Evolutionary conservation across 2,888 invertebrate genomes (phyloP).

Genomic region (Mellilla xanthometata): DNA sequence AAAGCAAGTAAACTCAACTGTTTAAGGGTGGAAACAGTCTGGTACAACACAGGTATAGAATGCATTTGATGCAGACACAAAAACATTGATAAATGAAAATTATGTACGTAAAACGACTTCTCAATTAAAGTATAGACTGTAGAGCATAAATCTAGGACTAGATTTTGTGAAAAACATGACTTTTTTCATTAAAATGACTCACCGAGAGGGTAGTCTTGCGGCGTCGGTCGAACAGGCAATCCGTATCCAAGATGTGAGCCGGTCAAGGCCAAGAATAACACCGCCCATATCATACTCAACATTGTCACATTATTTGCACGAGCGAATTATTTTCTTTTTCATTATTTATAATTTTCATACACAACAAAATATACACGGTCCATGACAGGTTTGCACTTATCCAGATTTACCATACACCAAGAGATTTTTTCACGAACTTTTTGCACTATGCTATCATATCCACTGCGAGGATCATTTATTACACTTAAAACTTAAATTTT

Average conservation of each 20-base stretch:
- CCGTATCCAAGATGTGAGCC: constrained; percentile 68
- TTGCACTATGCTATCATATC: constrained; percentile 54
- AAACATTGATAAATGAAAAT: neutral
- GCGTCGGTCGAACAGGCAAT: constrained; percentile 72
- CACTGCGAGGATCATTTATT: constrained; percentile 48
- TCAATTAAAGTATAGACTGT: neutral
- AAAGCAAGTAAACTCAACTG: constrained; percentile 2
- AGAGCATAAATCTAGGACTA: neutral
- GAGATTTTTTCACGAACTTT: constrained; percentile 49
- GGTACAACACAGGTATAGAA: no score
- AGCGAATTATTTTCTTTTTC: constrained; percentile 73
- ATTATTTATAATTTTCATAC: constrained; percentile 75
- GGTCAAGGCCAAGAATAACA: constrained; percentile 74
- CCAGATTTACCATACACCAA: constrained; percentile 51
- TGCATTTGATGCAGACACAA: neutral
- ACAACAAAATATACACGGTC: constrained; percentile 79
- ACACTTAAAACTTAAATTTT: constrained; percentile 56
- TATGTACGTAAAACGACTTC: neutral
- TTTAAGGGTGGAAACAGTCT: constrained; percentile 5
- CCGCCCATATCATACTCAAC: constrained; percentile 74
- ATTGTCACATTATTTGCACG: constrained; percentile 78
- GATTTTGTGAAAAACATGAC: constrained; percentile 41
- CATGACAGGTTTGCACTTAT: constrained; percentile 68
- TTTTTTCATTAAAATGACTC: constrained; percentile 55
- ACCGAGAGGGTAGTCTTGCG: constrained; percentile 77